These are phyloP conservation scores for Zaprionus kolodkinae DNA, from an alignment of 1,140 invertebrate genomes.

Conservation along the genomic window DNA sequence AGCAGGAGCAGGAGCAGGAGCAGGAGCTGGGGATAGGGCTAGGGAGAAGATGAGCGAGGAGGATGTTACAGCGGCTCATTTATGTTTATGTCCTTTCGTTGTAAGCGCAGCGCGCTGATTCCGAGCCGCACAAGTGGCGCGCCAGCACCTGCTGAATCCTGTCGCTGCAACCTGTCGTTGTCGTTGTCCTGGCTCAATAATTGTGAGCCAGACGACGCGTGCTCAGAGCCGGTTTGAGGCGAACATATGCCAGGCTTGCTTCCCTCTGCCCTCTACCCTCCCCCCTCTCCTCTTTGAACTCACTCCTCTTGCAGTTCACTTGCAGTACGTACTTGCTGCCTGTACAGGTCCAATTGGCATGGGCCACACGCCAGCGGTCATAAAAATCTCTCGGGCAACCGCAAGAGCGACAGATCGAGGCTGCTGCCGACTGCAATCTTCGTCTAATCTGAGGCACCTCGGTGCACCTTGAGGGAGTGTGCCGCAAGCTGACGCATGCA, in stretches of 20 bases:
- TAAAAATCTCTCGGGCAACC: slow-evolving; percentile 71
- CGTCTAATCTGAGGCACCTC: slow-evolving; percentile 69
- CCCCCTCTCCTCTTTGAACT: neutral
- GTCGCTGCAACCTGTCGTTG: slow-evolving; percentile 66
- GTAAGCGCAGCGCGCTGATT: slow-evolving; percentile 75
- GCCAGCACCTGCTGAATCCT: slow-evolving; percentile 76
- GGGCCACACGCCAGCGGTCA: slow-evolving; percentile 77
- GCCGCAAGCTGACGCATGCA: slow-evolving; percentile 72
- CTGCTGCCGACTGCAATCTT: slow-evolving; percentile 50
- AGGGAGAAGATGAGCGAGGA: slow-evolving; percentile 38
- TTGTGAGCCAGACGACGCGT: slow-evolving; percentile 78
- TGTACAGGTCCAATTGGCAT: slow-evolving; percentile 64
- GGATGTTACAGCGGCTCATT: slow-evolving; percentile 76
- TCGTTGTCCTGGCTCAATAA: slow-evolving; percentile 66
- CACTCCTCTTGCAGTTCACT: neutral
- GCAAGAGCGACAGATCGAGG: slow-evolving; percentile 56
- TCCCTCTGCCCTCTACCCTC: neutral
- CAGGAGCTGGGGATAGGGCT: neutral
- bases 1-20: slow-evolving; percentile 6
- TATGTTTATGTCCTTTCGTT: slow-evolving; percentile 83
- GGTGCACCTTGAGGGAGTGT: slow-evolving; percentile 64
- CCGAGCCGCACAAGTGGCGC: slow-evolving; percentile 60
- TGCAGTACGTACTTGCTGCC: slow-evolving; percentile 19
- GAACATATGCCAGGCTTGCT: slow-evolving; percentile 70
- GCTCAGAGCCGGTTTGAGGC: slow-evolving; percentile 75